Evolutionary conservation across 1,140 invertebrate genomes (phyloP).

Genomic region (Euborellia annulipes): DNA sequence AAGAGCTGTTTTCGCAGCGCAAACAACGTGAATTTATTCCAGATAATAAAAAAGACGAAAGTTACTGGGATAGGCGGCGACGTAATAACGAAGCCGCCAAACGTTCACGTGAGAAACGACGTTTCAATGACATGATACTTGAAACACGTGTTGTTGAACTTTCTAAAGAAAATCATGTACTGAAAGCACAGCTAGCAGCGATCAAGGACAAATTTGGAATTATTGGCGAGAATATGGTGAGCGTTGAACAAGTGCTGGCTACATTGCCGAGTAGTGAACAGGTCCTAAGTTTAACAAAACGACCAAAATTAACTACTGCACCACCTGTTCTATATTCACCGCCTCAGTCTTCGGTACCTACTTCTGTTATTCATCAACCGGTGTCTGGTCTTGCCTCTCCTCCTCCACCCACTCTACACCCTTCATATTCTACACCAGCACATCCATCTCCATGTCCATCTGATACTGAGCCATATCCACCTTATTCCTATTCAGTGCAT

Average conservation of each 20-base stretch:
- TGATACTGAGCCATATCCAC: slow-evolving; percentile 14
- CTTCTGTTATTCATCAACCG: slow-evolving; percentile 47
- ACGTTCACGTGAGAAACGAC: slow-evolving; percentile 81
- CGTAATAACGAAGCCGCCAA: slow-evolving; percentile 95
- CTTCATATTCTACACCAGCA: slow-evolving; percentile 29
- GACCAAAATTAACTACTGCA: slow-evolving; percentile 44
- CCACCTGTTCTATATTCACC: slow-evolving; percentile 34
- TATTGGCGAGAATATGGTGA: slow-evolving; percentile 67
- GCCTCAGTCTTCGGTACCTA: slow-evolving; percentile 43
- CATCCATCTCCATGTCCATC: slow-evolving; percentile 22
- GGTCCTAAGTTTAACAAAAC: slow-evolving; percentile 62
- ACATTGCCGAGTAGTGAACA: slow-evolving; percentile 67
- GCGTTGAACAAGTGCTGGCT: slow-evolving; percentile 71
- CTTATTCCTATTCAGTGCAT: slow-evolving; percentile 14
- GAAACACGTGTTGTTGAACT: slow-evolving; percentile 86
- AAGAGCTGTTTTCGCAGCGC: slow-evolving; percentile 67
- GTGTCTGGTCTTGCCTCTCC: slow-evolving; percentile 25
- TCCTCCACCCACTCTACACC: slow-evolving; percentile 30
- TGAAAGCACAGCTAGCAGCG: slow-evolving; percentile 81
- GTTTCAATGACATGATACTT: slow-evolving; percentile 92
- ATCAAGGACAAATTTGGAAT: slow-evolving; percentile 90
- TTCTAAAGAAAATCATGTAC: slow-evolving; percentile 84
- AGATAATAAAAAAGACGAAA: slow-evolving; percentile 91
- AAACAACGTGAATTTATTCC: slow-evolving; percentile 94
- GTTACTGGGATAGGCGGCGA: slow-evolving; percentile 88